A percentile compares a stretch with the other conserved stretches of the same genome.
These are phyloP conservation scores for Sebastes steindachneri DNA, from an alignment of 2,797 vertebrate species.

Conservation along the genomic window DNA sequence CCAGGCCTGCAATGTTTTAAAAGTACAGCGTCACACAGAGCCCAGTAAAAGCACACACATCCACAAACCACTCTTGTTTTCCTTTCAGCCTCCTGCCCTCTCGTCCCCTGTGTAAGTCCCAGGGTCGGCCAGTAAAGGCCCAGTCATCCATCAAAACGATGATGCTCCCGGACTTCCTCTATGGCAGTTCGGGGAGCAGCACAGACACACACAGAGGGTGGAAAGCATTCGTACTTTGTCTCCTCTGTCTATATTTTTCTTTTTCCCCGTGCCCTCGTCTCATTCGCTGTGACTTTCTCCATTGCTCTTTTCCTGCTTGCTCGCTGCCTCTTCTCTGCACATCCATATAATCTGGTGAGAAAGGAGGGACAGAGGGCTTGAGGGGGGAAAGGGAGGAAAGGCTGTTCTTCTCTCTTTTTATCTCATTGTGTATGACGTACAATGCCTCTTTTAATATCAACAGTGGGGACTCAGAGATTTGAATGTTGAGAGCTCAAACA, in stretches of 20 bases:
- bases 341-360: constrained; percentile 60
- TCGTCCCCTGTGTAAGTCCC: constrained; percentile 56
- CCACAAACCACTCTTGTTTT: constrained; percentile 58
- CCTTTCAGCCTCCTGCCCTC: constrained; percentile 58
- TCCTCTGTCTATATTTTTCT: constrained; percentile 46
- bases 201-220: constrained; percentile 8
- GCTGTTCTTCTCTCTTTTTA: constrained; percentile 52
- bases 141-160: constrained; percentile 74
- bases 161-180: constrained; percentile 58
- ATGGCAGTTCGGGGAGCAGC: constrained; percentile 29
- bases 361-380: constrained; percentile 51
- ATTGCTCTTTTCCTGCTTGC: constrained; percentile 51
- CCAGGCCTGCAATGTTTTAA: constrained; percentile 32
- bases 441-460: constrained; percentile 67
- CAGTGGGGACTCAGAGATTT: constrained; percentile 55
- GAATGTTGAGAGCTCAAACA: constrained; percentile 40
- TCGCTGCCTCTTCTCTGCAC: constrained; percentile 45
- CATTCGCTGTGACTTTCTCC: constrained; percentile 44
- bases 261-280: constrained; percentile 18
- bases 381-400: constrained; percentile 15
- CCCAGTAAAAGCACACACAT: constrained; percentile 30
- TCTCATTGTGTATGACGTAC: constrained; percentile 54
- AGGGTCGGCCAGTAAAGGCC: constrained; percentile 65
- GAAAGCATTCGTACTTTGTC: constrained; percentile 50
- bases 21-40: constrained; percentile 11